These are phyloP conservation scores for Ammodramus savannarum DNA, from an alignment of 2,113 vertebrate species.

Conservation along the genomic window DNA sequence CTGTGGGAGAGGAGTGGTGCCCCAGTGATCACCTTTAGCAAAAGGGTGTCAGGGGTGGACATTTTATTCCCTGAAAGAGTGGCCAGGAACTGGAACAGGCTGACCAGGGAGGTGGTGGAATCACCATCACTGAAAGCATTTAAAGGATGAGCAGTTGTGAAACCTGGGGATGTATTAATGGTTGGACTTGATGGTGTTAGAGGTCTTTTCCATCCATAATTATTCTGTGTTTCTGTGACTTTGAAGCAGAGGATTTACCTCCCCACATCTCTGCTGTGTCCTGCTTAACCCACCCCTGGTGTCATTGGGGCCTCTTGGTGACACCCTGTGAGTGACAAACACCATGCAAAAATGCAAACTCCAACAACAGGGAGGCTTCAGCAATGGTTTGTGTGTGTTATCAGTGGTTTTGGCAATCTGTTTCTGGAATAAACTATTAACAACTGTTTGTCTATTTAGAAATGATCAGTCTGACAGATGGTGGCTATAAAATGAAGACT, in stretches of 20 bases:
- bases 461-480: neutral
- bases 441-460: neutral
- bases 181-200: neutral
- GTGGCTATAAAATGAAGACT: neutral
- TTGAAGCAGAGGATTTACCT: neutral
- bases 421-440: neutral
- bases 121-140: neutral
- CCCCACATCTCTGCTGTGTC: accelerated
- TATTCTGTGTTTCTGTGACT: neutral
- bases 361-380: neutral
- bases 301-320: accelerated
- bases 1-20: accelerated
- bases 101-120: neutral
- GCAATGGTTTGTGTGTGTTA: accelerated
- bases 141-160: no score
- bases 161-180: accelerated
- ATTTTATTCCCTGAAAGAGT: neutral
- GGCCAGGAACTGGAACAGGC: neutral
- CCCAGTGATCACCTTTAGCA: neutral
- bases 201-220: accelerated
- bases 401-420: neutral
- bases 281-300: neutral
- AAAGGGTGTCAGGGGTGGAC: accelerated
- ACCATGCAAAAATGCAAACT: neutral
- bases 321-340: accelerated